phyloP scores from a whole-genome alignment of 2,888 invertebrate genomes.

The Osedax fenrisi region DNA sequence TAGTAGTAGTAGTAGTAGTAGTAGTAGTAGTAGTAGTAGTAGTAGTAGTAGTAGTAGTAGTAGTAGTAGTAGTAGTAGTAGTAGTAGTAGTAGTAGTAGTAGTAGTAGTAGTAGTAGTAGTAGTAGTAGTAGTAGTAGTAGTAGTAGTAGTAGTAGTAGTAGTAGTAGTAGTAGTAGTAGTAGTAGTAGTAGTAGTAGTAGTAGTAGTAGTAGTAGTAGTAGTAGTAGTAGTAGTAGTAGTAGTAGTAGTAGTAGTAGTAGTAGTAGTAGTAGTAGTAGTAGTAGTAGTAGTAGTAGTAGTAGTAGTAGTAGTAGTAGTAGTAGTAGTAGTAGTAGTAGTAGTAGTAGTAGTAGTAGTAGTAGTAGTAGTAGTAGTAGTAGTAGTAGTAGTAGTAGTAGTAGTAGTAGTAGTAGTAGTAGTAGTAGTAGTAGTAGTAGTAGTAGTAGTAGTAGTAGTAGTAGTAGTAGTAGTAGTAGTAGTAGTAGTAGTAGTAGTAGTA shows the following conservation, averaged over 20 bases:
- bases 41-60: slow-evolving; percentile 15
- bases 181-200: slow-evolving; percentile 14
- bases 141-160: slow-evolving; percentile 15
- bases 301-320: slow-evolving; percentile 18
- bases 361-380: too few relatives aligned
- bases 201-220: slow-evolving; percentile 18
- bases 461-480: too few relatives aligned
- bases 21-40: slow-evolving; percentile 15
- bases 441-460: too few relatives aligned
- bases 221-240: slow-evolving; percentile 15
- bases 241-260: slow-evolving; percentile 18
- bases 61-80: slow-evolving; percentile 15
- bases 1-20: slow-evolving; percentile 17
- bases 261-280: slow-evolving; percentile 18
- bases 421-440: too few relatives aligned
- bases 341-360: too few relatives aligned
- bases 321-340: slow-evolving; percentile 16
- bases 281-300: slow-evolving; percentile 18
- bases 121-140: slow-evolving; percentile 17
- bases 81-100: slow-evolving; percentile 15
- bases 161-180: slow-evolving; percentile 13
- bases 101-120: slow-evolving; percentile 17
- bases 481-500: too few relatives aligned
- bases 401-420: too few relatives aligned
- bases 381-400: too few relatives aligned